A percentile compares a stretch with the other conserved stretches of the same genome.
Conservation (phyloP, 2,888 invertebrate genomes). For the Cabera pusaria region DNA sequence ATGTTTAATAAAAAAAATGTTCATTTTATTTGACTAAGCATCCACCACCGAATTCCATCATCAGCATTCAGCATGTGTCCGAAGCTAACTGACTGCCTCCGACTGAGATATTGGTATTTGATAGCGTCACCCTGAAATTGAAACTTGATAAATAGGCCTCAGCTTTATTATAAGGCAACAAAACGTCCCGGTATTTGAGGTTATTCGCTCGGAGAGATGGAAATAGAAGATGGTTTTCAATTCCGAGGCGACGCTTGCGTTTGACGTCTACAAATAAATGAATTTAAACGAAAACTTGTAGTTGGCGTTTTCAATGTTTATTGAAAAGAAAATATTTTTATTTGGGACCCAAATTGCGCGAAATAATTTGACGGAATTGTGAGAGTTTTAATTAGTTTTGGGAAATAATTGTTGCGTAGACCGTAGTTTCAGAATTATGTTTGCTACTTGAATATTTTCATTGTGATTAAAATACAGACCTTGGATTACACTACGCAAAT, state of each 20-base stretch:
- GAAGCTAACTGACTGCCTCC: conserved; percentile 4
- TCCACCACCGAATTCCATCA: no score
- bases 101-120: conserved; percentile 45
- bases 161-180: conserved; percentile 26
- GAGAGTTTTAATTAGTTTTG: no score
- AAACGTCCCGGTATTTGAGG: conserved; percentile 7
- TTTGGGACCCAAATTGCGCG: no score
- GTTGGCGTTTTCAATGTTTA: conserved; percentile 6
- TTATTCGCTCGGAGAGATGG: conserved; percentile 5
- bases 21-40: no score
- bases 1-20: no score
- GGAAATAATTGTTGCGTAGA: no score
- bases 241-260: conserved; percentile 3
- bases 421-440: no score
- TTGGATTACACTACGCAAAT: no score
- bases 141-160: conserved; percentile 26
- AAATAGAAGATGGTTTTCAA: conserved; percentile 13
- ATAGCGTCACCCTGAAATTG: conserved; percentile 39
- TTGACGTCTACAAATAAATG: conserved; percentile 2
- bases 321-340: conserved; percentile 1
- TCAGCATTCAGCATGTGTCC: no score
- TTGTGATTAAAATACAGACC: no score
- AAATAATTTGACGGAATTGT: no score
- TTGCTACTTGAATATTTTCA: no score
- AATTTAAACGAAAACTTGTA: conserved; percentile 4